These are phyloP conservation scores for Phortica variegata DNA, from an alignment of 1,140 invertebrate genomes.

Conservation along the genomic window DNA sequence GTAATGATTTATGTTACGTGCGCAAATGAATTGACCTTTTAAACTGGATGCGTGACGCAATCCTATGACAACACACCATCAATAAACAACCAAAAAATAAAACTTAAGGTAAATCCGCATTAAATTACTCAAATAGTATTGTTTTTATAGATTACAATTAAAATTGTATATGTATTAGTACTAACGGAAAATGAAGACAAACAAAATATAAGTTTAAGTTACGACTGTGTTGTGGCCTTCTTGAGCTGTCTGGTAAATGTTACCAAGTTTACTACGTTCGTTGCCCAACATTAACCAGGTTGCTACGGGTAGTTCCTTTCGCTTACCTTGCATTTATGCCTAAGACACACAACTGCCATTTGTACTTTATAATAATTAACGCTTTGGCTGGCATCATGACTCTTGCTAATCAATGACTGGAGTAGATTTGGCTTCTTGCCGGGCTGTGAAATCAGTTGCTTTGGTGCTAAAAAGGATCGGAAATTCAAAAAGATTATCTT, in stretches of 20 bases:
- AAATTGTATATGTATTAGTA: neutral
- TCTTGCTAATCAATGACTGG: conserved; percentile 38
- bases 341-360: conserved; percentile 18
- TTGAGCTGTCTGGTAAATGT: conserved; percentile 63
- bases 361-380: neutral
- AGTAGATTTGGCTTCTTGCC: conserved; percentile 61
- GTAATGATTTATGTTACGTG: no score
- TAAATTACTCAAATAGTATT: conserved; percentile 19
- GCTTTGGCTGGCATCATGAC: neutral
- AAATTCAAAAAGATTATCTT: neutral
- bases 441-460: conserved; percentile 39
- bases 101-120: neutral
- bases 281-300: conserved; percentile 63
- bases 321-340: conserved; percentile 60
- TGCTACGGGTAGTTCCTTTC: conserved; percentile 62
- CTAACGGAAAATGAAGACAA: neutral
- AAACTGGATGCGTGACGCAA: no score
- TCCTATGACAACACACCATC: no score
- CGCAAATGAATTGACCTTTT: no score
- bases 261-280: conserved; percentile 61
- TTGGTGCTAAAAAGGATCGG: neutral
- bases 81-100: no score
- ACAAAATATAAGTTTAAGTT: neutral
- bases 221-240: conserved; percentile 21
- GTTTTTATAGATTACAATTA: conserved; percentile 12